Conservation (phyloP, 2,888 invertebrate species). For the Stictocephala bisonia region DNA sequence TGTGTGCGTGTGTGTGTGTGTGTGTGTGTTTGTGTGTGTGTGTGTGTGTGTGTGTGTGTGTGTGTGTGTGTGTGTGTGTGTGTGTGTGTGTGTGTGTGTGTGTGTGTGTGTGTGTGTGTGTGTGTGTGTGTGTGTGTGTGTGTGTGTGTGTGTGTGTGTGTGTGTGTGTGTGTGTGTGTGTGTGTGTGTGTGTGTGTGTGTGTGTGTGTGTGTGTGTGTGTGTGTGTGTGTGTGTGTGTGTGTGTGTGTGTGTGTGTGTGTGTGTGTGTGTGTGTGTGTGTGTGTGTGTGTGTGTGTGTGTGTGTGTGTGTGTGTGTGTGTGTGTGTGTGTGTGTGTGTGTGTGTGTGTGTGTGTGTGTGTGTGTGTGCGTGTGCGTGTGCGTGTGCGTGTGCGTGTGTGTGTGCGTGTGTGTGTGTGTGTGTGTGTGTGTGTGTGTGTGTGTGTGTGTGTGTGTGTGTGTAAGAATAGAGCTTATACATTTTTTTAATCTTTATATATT, state of each 20-base stretch:
- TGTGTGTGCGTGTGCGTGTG: too few relatives aligned
- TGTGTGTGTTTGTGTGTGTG: too few relatives aligned
- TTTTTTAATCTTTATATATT: too few relatives aligned
- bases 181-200: constrained; percentile 4
- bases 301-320: constrained; percentile 8
- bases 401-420: too few relatives aligned
- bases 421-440: too few relatives aligned
- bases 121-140: constrained; percentile 13
- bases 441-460: too few relatives aligned
- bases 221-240: constrained; percentile 13
- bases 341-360: constrained; percentile 8
- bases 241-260: constrained; percentile 8
- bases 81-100: constrained; percentile 13
- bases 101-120: constrained; percentile 13
- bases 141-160: constrained; percentile 9
- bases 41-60: constrained; percentile 4
- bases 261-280: constrained; percentile 8
- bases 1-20: constrained; percentile 1
- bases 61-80: constrained; percentile 13
- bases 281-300: constrained; percentile 13
- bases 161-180: constrained; percentile 8
- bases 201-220: constrained; percentile 13
- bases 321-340: constrained; percentile 7
- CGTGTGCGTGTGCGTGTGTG: too few relatives aligned
- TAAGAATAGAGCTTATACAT: too few relatives aligned